phyloP scores from a whole-genome alignment of 2,113 vertebrate species.

The Petromus typicus region DNA sequence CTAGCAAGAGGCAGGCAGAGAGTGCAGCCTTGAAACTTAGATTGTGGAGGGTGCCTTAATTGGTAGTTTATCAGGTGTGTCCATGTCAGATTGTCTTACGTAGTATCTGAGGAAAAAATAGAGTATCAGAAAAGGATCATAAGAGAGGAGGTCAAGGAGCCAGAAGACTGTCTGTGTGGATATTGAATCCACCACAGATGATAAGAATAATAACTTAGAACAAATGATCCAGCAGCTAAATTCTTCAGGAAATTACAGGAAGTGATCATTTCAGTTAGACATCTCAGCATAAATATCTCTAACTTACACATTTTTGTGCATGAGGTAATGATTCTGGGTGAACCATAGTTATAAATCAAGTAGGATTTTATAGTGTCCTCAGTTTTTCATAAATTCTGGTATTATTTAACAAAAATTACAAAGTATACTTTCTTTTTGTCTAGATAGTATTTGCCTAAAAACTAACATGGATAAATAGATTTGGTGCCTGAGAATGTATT shows the following conservation, averaged over 20 bases:
- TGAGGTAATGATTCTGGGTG: conserved; percentile 12
- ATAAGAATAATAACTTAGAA: background rate
- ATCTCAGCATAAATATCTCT: background rate
- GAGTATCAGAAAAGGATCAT: background rate
- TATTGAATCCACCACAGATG: background rate
- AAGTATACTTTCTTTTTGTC: background rate
- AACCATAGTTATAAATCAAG: conserved; percentile 11
- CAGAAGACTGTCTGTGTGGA: background rate
- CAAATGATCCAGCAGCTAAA: background rate
- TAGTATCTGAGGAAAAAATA: background rate
- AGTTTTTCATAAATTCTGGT: conserved; percentile 11
- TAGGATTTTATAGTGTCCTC: background rate
- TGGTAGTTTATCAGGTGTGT: background rate
- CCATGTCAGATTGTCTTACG: background rate
- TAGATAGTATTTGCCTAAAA: background rate
- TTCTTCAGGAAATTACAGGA: background rate
- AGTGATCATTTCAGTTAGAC: background rate
- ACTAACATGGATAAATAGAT: background rate
- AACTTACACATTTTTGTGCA: background rate
- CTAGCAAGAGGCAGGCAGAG: background rate
- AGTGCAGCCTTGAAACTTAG: background rate
- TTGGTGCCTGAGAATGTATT: background rate
- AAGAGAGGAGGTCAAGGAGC: background rate
- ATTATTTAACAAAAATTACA: conserved; percentile 28
- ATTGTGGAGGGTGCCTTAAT: background rate